phyloP scores from a whole-genome alignment of 2,888 invertebrate species.

The Hermaeophaga mercurialis region DNA sequence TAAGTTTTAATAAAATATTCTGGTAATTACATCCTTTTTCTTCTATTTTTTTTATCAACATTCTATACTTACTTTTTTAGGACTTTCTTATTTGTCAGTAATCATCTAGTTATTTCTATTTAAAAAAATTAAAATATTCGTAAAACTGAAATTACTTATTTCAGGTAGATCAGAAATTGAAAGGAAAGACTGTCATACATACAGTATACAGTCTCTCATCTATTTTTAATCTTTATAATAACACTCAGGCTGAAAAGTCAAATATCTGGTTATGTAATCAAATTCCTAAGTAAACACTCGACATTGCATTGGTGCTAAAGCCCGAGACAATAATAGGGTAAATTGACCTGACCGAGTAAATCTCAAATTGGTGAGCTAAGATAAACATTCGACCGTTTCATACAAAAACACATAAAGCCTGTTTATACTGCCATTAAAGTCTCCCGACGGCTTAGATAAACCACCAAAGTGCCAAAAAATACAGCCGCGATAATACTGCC shows the following conservation, averaged over 20 bases:
- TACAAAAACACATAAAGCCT: conserved; percentile 45
- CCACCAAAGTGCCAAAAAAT: conserved; percentile 44
- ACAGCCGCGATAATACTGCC: conserved; percentile 36
- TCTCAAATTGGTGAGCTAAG: conserved; percentile 40
- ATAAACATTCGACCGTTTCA: conserved; percentile 41
- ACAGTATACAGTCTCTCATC: too few species aligned
- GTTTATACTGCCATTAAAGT: conserved; percentile 46
- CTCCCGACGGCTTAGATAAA: conserved; percentile 43
- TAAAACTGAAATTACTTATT: too few species aligned
- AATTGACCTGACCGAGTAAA: conserved; percentile 33
- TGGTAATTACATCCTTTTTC: too few species aligned
- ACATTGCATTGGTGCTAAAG: conserved; percentile 3
- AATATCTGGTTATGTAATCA: conserved; percentile 12
- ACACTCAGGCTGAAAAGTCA: conserved; percentile 2
- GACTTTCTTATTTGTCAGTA: too few species aligned
- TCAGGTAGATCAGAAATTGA: too few species aligned
- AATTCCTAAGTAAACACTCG: conserved; percentile 12
- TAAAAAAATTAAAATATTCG: too few species aligned
- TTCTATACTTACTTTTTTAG: too few species aligned
- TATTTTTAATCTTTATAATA: conserved; percentile 1
- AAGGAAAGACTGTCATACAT: too few species aligned
- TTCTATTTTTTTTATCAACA: too few species aligned
- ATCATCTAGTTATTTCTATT: too few species aligned
- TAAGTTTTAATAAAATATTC: too few species aligned
- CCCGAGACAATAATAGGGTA: conserved; percentile 29